Evolutionary conservation across 2,113 vertebrate species (phyloP).

Genomic region (Pheucticus melanocephalus): DNA sequence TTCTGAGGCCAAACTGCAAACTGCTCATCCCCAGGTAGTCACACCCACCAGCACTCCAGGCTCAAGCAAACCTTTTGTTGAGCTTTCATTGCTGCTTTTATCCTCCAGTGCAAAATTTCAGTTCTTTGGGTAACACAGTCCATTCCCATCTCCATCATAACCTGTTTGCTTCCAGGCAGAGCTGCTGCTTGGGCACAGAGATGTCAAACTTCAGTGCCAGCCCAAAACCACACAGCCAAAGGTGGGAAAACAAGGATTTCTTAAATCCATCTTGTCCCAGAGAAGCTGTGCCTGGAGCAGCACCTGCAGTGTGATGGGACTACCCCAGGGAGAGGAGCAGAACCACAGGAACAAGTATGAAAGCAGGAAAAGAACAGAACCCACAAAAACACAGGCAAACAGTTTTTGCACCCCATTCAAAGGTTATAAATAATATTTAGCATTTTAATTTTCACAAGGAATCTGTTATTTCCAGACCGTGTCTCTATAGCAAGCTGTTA

Average conservation of each 20-base stretch:
- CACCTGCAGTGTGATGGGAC: not conserved
- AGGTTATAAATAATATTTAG: slow-evolving; percentile 2
- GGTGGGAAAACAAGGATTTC: not conserved
- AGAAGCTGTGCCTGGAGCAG: not conserved
- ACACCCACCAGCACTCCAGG: not conserved
- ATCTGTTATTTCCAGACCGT: slow-evolving; percentile 14
- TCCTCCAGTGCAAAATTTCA: not conserved
- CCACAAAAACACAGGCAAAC: not conserved
- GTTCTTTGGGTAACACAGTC: not conserved
- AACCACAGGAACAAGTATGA: not conserved
- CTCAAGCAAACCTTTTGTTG: not conserved
- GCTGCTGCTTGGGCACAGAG: not conserved
- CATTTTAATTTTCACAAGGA: not conserved
- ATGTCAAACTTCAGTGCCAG: not conserved
- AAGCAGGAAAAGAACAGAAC: not conserved
- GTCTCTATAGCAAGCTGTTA: slow-evolving; percentile 30
- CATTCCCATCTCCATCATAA: not conserved
- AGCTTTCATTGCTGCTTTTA: not conserved
- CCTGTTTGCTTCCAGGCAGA: not conserved
- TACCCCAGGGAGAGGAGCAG: not conserved
- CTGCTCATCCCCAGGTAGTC: not conserved
- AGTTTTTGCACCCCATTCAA: not conserved
- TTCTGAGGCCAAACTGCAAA: not conserved
- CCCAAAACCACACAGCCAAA: not conserved
- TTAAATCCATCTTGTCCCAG: not conserved